Evolutionary conservation across 2,888 invertebrate species (phyloP), one percentile per base, ranked within the genome.

Genomic region (Zygogramma bicolorata): DNA sequence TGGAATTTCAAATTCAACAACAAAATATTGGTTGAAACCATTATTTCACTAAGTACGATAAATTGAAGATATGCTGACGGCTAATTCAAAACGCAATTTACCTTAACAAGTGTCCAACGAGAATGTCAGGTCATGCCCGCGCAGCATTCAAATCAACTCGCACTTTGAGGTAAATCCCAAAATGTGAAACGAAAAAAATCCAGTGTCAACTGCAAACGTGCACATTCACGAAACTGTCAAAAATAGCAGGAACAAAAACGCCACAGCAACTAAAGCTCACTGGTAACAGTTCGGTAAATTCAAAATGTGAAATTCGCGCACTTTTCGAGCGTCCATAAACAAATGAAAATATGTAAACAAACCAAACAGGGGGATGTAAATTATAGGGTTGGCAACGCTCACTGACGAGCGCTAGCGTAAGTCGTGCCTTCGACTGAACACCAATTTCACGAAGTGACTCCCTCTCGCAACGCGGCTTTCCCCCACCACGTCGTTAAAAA

Each of bases 401-500:
- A 27, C 5, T 57, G 46, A n/a, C 68, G 69, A 72, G 68, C 73
- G 60, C 68, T 63, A 65, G 60, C 60, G 34, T 40, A 69, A 66
- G 75, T 74, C 77, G 75, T 74, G 73, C 72, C 69, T 72, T 71
- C 77, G 77, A 77, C 77, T 77, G 74, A 76, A 63, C 67, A 25
- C 68, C 61, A 57, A 69, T 65, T 69, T 65, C 58, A 38, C 40
- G 49, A 29, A 61, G 77, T 67, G 74, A 78, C 78, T 76, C 76
- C 78, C 78, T 76, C 77, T 69, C 61, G 63, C 62, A 46, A 65
- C 61, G 68, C 27, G 66, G 57, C 58, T 38, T 70, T 20, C 71
- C 78, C 76, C 78, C 78, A 72, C 75, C 57, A 57, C 65, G 49
- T 61, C 70, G 61, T 60, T 60, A 74, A 78, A 80, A 79, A 81